A percentile compares a stretch with the other conserved stretches of the same genome.
Conservation (phyloP, 2,113 vertebrate species). For the Pelvicachromis taeniatus region DNA sequence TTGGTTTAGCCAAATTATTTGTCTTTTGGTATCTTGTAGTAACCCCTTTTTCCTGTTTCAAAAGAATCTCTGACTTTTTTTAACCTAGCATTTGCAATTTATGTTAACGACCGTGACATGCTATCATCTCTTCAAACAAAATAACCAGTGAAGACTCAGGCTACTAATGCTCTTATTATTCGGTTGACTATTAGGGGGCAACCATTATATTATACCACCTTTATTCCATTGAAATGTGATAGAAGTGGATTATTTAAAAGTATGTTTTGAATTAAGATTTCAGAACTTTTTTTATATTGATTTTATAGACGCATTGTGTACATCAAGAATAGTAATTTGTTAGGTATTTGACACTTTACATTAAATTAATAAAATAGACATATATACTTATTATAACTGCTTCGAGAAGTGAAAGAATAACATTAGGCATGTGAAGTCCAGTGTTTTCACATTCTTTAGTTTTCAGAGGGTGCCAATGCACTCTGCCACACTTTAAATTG, state of each 20-base stretch:
- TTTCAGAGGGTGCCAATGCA: background rate
- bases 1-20: background rate
- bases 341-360: background rate
- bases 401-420: background rate
- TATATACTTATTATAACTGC: background rate
- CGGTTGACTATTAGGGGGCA: background rate
- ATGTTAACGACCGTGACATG: too few species aligned
- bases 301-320: background rate
- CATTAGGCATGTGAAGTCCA: background rate
- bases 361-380: background rate
- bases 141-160: too few species aligned
- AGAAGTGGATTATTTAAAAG: background rate
- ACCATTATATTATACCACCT: background rate
- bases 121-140: too few species aligned
- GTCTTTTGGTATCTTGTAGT: too few species aligned
- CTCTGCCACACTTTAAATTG: background rate
- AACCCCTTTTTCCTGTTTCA: background rate
- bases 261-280: background rate
- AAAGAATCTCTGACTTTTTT: background rate
- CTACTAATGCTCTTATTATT: too few species aligned
- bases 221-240: background rate
- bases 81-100: too few species aligned
- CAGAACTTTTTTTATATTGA: background rate
- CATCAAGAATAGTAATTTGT: background rate
- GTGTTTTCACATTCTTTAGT: background rate